Percentiles rank a stretch among this genome's conserved stretches.
phyloP scores from a whole-genome alignment of 2,888 invertebrate genomes.

The Deilephila porcellus region DNA sequence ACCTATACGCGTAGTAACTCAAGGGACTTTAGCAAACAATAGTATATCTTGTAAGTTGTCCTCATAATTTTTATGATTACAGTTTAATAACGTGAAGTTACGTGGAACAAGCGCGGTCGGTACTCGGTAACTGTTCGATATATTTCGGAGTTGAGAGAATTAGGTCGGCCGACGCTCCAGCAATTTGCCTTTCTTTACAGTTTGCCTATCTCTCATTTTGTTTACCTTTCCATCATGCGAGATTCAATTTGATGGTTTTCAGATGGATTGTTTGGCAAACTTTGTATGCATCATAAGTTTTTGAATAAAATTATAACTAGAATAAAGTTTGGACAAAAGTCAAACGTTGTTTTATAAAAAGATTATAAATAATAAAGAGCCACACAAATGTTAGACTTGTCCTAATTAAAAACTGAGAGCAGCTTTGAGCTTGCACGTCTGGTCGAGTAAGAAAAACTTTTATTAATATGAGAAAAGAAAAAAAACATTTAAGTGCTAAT shows the following conservation, averaged over 20 bases:
- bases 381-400: background rate
- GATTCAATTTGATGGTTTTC: constrained; percentile 14
- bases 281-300: background rate
- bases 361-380: too few relatives aligned
- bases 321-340: background rate
- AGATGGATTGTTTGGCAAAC: background rate
- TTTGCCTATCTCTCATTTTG: constrained; percentile 7
- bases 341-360: too few relatives aligned
- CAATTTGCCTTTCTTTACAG: background rate
- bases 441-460: background rate
- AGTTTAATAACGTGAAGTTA: background rate
- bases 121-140: background rate
- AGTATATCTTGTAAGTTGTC: too few relatives aligned
- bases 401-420: background rate
- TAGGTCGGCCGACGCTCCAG: background rate
- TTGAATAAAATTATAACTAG: background rate
- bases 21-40: too few relatives aligned
- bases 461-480: background rate
- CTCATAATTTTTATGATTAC: too few relatives aligned
- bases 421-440: background rate
- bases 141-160: constrained; percentile 1
- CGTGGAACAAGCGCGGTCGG: background rate
- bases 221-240: constrained; percentile 11
- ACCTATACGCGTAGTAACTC: too few relatives aligned
- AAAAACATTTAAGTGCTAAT: too few relatives aligned